Evolutionary conservation across 2,113 vertebrate genomes (phyloP).

Genomic region (Heterocephalus glaber): DNA sequence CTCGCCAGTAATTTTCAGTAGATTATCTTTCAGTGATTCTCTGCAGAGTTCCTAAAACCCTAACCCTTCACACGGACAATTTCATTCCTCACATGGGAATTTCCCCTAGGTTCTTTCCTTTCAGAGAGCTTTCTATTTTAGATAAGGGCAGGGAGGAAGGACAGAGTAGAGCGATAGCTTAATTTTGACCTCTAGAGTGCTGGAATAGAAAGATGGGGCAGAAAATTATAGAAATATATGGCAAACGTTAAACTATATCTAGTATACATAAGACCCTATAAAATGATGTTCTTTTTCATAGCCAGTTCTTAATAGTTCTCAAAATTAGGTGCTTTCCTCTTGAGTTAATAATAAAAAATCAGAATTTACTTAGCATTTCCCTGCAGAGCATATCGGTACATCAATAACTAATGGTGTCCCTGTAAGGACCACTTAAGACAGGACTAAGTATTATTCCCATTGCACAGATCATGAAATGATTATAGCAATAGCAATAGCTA

Average conservation of each 20-base stretch:
- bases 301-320: neutral
- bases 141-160: neutral
- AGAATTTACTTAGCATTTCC: neutral
- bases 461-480: neutral
- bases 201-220: neutral
- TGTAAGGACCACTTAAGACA: neutral
- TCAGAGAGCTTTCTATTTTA: conserved; percentile 31
- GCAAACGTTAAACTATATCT: neutral
- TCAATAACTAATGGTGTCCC: neutral
- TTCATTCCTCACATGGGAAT: neutral
- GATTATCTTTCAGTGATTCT: conserved; percentile 24
- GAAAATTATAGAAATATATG: neutral
- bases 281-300: neutral
- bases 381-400: neutral
- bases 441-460: neutral
- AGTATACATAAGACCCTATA: neutral
- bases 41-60: neutral
- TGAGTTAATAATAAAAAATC: neutral
- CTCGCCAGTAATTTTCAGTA: neutral
- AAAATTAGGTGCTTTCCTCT: neutral
- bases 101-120: neutral
- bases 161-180: neutral
- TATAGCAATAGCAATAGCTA: neutral
- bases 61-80: conserved; percentile 7
- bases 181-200: neutral